A percentile compares a stretch with the other conserved stretches of the same genome.
Evolutionary conservation across 2,113 vertebrate genomes (phyloP).

Genomic region (Morone chrysops): DNA sequence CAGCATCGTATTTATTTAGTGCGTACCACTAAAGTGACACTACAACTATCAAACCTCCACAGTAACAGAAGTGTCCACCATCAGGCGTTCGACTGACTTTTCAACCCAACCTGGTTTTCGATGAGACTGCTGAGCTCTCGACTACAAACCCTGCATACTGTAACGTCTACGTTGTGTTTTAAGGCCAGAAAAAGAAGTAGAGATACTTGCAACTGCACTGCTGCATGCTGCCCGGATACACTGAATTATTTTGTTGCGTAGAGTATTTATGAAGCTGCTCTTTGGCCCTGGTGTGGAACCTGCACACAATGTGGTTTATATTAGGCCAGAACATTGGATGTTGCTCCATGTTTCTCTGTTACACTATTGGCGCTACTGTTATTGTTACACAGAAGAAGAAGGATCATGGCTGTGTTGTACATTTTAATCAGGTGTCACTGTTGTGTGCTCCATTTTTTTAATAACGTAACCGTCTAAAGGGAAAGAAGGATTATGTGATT

Average conservation of each 20-base stretch:
- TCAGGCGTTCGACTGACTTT: no score
- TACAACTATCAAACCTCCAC: background rate
- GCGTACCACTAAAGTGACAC: no score
- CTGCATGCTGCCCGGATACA: conserved; percentile 49
- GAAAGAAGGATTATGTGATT: conserved; percentile 19
- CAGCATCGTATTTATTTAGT: no score
- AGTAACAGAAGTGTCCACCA: background rate
- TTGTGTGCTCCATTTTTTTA: conserved; percentile 30
- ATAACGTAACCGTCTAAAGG: conserved; percentile 37
- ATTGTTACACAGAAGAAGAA: background rate
- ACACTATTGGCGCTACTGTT: background rate
- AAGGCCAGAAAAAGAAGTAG: background rate
- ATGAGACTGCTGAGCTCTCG: background rate
- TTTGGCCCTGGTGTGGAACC: conserved; percentile 25
- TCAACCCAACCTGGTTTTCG: background rate
- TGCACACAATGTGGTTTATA: conserved; percentile 6
- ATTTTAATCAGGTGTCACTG: conserved; percentile 19
- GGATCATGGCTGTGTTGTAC: conserved; percentile 20
- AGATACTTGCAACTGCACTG: background rate
- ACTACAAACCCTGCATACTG: background rate
- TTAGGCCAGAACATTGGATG: conserved; percentile 3
- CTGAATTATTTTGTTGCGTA: background rate
- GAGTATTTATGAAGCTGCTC: background rate
- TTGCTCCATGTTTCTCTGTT: conserved; percentile 5
- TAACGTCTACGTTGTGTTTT: background rate